Base-by-base conservation (phyloP, 2,797 vertebrate species). In the Loriculus beryllinus region DNA sequence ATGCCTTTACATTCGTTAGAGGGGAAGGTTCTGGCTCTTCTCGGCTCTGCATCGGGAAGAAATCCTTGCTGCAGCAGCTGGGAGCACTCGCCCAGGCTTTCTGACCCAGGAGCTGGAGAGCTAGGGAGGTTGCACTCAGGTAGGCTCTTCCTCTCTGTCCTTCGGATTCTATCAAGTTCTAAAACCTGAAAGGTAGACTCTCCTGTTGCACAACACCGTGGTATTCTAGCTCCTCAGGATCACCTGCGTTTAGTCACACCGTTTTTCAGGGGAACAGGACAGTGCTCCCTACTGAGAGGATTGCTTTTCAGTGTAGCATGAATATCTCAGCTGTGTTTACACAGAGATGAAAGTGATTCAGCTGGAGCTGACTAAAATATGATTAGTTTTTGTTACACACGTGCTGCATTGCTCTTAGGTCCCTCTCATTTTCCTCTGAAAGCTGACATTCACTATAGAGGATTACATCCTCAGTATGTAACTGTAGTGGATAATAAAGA, bases 161-260 rank as follows among this genome's bases (percentile, higher is more conserved):
- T 56, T 47, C 10, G 3, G n/a, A 3, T n/a, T 10, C 1, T 22
- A 8, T 3, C 6, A 2, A 31, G 15, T 14, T 25, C 6, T 14
- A 25, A 33, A 28, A 31, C 4, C 5, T 2, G n/a, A 13, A 25
- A 33, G 33, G 29, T 6, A 3, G 47, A 28, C 21, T 35, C 45
- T 19, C 31, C 10, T 29, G 6, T 3, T 31, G 43, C 35, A 4
- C 15, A 52, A 16, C 56, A 47, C 19, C 0, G 2, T 14, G 14
- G 59, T 8, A 7, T 35, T 80, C 15, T 23, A 33, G 2, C 33
- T 62, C 33, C 3, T 20, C 5, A 4, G 63, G 48, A 15, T 11
- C 22, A 62, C 8, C 29, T 28, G n/a, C 9, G 0, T 11, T 31
- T 43, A 57, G 42, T 39, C 16, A 2, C 28, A 3, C 1, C 2